Base-by-base conservation (phyloP, 2,113 vertebrate species). In the Dendrocopos noguchii region DNA sequence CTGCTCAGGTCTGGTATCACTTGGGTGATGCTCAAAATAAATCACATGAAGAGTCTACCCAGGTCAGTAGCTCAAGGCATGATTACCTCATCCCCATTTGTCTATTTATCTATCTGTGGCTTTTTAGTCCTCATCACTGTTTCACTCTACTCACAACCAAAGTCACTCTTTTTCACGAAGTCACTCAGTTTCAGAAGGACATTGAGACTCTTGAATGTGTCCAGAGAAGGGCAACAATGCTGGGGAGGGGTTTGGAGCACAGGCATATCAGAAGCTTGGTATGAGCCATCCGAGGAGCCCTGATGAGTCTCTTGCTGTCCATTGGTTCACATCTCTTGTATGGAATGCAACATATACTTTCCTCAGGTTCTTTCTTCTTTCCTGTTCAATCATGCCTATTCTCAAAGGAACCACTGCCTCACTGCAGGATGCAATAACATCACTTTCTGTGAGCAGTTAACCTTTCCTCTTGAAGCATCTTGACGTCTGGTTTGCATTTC, bases 391-490 rank as follows among this genome's bases (percentile, higher is more conserved):
- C 13, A 1, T 74, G 25, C 29, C 33, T 74, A 5, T 82, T 83
- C 80, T 74, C 79, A 77, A 57, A 56, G 84, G 60, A 91, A 4
- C 80, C 28, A 57, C 61, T 47, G 74, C 47, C 28, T 87, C 0
- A 0, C 22, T 80, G 53, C 33, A 85, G 68, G 70, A 80, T 68
- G 61, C 87, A 93, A 17, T 94, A 71, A n/a, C 76, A n/a, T 31
- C 44, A 44, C 70, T 90, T 90, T 70, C 61, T 87, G 75, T 59
- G 60, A 75, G 87, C 46, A 89, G 59, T 87, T 95, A 84, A 93
- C 94, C 88, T 94, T 96, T 94, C 75, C 87, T 93, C 88, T 87
- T 80, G 73, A 84, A 94, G 76, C 82, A 90, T 91, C 90, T 94
- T 95, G 87, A 94, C 5, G 75, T 94, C 82, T 95, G 90, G 79